Evolutionary conservation across 1,140 invertebrate genomes (phyloP).

Genomic region (Drosophila repleta): DNA sequence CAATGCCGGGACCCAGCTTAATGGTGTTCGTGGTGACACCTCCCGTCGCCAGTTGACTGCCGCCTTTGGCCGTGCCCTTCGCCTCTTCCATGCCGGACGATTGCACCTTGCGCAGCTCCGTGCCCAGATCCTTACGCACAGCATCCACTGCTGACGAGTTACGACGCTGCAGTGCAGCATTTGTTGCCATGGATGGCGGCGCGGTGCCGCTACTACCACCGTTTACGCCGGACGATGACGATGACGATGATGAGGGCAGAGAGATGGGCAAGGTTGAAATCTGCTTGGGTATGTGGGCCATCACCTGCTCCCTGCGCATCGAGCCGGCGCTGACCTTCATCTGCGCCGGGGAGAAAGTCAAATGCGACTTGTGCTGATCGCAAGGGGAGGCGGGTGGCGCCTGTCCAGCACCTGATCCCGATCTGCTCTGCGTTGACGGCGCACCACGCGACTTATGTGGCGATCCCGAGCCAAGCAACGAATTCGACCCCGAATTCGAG

Average conservation of each 20-base stretch:
- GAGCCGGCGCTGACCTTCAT: constrained; percentile 85
- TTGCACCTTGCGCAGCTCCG: constrained; percentile 65
- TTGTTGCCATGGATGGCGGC: constrained; percentile 71
- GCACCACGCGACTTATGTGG: constrained; percentile 62
- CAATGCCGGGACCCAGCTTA: constrained; percentile 80
- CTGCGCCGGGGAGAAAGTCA: constrained; percentile 87
- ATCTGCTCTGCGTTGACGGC: constrained; percentile 32
- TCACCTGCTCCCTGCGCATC: constrained; percentile 75
- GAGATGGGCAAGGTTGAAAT: constrained; percentile 84
- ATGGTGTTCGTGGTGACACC: constrained; percentile 70
- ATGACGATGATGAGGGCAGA: no score
- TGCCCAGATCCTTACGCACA: constrained; percentile 74
- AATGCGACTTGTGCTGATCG: constrained; percentile 86
- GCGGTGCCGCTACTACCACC: constrained; percentile 50
- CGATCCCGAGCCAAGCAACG: constrained; percentile 44
- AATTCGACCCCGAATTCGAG: constrained; percentile 44
- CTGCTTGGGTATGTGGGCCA: constrained; percentile 86
- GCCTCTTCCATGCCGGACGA: constrained; percentile 51
- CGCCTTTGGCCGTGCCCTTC: constrained; percentile 37
- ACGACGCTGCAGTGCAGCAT: constrained; percentile 66
- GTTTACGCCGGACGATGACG: constrained; percentile 4
- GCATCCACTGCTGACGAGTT: constrained; percentile 69
- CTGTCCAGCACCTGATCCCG: constrained; percentile 34
- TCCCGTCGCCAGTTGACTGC: constrained; percentile 38
- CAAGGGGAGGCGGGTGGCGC: constrained; percentile 62